phyloP scores from a whole-genome alignment of 2,113 vertebrate species.

The Capricornis sumatraensis region DNA sequence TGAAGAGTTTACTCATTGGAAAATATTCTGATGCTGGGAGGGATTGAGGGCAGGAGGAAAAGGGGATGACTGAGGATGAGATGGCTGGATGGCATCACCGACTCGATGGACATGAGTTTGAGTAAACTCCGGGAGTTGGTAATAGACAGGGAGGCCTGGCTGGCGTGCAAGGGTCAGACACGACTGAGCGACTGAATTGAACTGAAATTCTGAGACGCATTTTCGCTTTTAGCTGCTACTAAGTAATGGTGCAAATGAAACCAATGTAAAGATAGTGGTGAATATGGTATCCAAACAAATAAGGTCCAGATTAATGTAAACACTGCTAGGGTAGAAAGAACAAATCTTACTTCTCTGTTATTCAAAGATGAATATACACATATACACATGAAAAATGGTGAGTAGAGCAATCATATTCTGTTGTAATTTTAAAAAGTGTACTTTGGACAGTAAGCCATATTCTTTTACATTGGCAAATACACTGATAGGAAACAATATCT shows the following conservation, averaged over 20 bases:
- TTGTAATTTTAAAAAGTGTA: background rate
- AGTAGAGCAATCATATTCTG: background rate
- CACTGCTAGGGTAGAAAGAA: background rate
- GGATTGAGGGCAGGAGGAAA: too few species aligned
- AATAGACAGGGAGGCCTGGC: too few species aligned
- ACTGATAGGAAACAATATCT: background rate
- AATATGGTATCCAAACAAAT: conserved; percentile 26
- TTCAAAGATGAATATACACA: background rate
- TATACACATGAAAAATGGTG: background rate
- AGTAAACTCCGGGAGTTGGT: too few species aligned
- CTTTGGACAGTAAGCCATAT: background rate
- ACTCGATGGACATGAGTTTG: too few species aligned
- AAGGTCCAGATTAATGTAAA: conserved; percentile 19
- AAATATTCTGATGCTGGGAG: too few species aligned
- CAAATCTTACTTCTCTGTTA: background rate
- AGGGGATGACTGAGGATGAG: too few species aligned
- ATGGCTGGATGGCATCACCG: too few species aligned
- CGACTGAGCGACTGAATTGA: too few species aligned
- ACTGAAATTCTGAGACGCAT: too few species aligned
- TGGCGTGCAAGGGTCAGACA: too few species aligned
- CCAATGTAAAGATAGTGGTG: background rate
- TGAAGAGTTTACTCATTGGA: too few species aligned
- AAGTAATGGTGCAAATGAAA: conserved; percentile 24
- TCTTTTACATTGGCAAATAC: background rate
- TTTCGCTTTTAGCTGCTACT: background rate